Conservation (phyloP, 2,797 vertebrate genomes). For the Linurgus olivaceus region DNA sequence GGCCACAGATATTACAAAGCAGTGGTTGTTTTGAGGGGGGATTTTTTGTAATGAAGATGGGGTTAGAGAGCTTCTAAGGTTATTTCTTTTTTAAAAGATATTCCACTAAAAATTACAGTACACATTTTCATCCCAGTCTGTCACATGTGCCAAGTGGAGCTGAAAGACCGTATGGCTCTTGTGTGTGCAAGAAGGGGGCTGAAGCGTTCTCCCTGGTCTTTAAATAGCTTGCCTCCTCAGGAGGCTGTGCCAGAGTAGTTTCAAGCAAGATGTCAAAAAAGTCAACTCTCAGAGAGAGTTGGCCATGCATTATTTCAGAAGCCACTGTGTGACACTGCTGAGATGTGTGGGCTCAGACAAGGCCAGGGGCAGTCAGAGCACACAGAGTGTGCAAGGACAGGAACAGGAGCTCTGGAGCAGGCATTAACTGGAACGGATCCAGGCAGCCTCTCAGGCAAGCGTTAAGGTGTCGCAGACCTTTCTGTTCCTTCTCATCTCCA, state of each 20-base stretch:
- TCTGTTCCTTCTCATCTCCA: background rate
- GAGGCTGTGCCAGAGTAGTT: background rate
- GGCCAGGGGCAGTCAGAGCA: background rate
- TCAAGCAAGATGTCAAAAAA: background rate
- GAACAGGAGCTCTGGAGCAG: background rate
- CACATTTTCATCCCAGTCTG: background rate
- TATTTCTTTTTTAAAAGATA: background rate
- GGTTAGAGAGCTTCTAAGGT: background rate
- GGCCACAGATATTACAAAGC: background rate
- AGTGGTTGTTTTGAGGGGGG: background rate
- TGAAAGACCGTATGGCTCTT: background rate
- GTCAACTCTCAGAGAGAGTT: fast-evolving
- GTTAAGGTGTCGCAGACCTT: background rate
- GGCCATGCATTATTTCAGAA: background rate
- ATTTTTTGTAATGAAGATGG: background rate
- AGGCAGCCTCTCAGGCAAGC: background rate
- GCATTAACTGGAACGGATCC: background rate
- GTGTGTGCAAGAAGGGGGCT: background rate
- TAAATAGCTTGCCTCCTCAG: background rate
- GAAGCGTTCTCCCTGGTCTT: background rate
- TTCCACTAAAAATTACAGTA: background rate
- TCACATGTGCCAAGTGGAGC: background rate
- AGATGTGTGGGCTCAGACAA: background rate
- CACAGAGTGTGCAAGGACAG: fast-evolving
- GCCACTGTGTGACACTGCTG: fast-evolving